These are phyloP conservation scores for Phalacrocorax carbo DNA, from an alignment of 2,113 vertebrate genomes.

Conservation along the genomic window DNA sequence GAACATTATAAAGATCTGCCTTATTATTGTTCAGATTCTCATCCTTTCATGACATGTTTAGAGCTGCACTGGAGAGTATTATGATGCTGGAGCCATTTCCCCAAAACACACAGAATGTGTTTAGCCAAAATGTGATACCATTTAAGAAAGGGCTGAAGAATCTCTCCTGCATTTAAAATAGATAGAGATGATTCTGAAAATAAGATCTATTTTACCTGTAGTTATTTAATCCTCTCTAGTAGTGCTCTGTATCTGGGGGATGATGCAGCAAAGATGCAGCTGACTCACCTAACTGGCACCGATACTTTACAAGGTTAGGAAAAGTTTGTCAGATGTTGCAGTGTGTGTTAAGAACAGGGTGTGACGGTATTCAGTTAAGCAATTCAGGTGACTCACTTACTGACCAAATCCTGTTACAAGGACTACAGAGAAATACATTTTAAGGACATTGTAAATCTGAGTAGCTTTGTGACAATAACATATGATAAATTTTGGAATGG, in stretches of 20 bases:
- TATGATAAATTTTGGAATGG: neutral
- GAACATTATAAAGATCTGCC: neutral
- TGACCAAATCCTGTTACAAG: neutral
- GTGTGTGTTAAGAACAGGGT: neutral
- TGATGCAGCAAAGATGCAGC: constrained; percentile 11
- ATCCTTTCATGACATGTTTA: neutral
- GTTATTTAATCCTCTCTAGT: neutral
- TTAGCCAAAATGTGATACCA: neutral
- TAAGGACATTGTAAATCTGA: neutral
- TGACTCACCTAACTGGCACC: constrained; percentile 22
- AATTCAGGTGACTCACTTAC: neutral
- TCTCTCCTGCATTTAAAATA: neutral
- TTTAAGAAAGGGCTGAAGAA: neutral
- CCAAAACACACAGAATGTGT: neutral
- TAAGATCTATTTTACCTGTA: neutral
- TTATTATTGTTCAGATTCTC: neutral
- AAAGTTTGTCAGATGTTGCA: neutral
- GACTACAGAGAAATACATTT: neutral
- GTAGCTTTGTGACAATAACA: neutral
- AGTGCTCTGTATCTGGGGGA: neutral
- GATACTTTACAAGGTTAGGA: neutral
- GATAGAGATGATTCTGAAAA: neutral
- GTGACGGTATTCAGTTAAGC: neutral
- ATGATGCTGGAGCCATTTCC: neutral
- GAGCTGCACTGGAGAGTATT: neutral